Evolutionary conservation across 2,888 invertebrate species (phyloP).

Genomic region (Orchesellides sinensis): DNA sequence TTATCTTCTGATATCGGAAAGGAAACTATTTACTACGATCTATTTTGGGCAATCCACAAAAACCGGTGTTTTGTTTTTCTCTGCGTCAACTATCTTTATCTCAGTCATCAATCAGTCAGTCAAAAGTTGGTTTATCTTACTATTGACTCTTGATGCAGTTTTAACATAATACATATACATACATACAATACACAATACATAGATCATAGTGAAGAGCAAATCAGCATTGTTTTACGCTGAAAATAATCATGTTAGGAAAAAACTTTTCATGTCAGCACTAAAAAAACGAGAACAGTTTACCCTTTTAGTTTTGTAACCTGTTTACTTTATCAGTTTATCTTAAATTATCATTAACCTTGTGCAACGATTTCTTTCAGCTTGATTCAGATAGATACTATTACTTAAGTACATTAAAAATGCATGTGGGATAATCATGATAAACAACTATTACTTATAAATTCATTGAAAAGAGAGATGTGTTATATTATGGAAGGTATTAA

Average conservation of each 20-base stretch:
- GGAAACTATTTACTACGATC: too few species aligned
- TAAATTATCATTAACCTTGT: neutral
- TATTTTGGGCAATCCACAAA: too few species aligned
- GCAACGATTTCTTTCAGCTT: slow-evolving; percentile 10
- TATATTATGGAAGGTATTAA: slow-evolving; percentile 3
- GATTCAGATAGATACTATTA: neutral
- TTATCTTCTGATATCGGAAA: too few species aligned
- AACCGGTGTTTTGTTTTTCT: too few species aligned
- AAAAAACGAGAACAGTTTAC: slow-evolving; percentile 19
- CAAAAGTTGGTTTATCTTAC: slow-evolving; percentile 3
- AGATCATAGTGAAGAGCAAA: too few species aligned
- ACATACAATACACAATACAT: too few species aligned
- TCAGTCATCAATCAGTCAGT: slow-evolving; percentile 61
- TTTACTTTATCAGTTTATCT: neutral
- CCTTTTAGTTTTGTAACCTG: neutral
- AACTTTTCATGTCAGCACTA: too few species aligned
- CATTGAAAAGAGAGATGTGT: neutral
- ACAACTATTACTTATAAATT: too few species aligned
- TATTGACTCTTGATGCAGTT: slow-evolving; percentile 55
- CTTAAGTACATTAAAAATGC: neutral
- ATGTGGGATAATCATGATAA: neutral
- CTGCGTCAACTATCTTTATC: too few species aligned
- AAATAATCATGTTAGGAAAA: too few species aligned
- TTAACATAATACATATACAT: slow-evolving; percentile 7
- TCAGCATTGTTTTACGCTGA: neutral